Conservation (phyloP, 1,140 invertebrate species). For the Nebria ingens region DNA sequence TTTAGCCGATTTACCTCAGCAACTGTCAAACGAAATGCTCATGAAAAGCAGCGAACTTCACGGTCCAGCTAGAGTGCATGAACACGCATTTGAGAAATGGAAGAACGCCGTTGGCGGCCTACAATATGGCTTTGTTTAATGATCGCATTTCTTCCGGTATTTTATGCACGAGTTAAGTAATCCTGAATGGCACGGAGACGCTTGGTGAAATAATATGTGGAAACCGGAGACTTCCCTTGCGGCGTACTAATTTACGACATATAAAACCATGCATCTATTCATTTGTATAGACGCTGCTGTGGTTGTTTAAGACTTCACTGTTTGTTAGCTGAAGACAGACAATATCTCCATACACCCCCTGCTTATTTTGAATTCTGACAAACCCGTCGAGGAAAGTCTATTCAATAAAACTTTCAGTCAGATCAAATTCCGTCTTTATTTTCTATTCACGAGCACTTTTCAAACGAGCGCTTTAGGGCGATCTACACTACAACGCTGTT, state of each 20-base stretch:
- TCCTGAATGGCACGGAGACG: neutral
- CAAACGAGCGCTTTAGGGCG: neutral
- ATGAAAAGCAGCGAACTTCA: neutral
- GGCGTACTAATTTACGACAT: neutral
- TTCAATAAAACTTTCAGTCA: neutral
- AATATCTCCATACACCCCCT: constrained; percentile 2
- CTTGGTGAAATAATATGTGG: neutral
- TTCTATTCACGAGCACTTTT: neutral
- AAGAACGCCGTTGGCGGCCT: neutral
- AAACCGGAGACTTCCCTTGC: neutral
- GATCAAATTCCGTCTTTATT: neutral
- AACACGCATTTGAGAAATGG: neutral
- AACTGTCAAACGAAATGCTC: neutral
- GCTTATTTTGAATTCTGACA: neutral
- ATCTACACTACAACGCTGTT: neutral
- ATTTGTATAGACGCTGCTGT: neutral
- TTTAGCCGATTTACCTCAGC: neutral
- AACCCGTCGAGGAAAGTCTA: neutral
- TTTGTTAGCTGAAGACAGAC: neutral
- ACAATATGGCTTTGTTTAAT: neutral
- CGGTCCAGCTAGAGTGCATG: neutral
- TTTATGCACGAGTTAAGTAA: neutral
- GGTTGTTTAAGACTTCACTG: neutral
- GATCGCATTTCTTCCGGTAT: neutral
- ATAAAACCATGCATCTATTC: neutral